Evolutionary conservation across 2,113 vertebrate genomes (phyloP).

Genomic region (Dicaeum eximium): DNA sequence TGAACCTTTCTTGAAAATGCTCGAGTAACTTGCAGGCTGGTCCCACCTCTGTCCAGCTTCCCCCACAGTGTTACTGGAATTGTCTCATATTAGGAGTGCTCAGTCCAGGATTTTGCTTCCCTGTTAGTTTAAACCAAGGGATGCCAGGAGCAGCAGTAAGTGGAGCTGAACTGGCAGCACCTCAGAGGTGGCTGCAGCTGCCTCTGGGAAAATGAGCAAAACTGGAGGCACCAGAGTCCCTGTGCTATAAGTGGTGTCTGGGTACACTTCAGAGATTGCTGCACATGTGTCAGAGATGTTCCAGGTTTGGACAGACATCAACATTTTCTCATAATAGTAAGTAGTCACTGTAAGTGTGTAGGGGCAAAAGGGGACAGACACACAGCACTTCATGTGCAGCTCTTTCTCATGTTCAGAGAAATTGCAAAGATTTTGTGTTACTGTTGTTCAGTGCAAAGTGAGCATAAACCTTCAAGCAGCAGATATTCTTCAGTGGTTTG

Average conservation of each 20-base stretch:
- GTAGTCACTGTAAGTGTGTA: accelerated
- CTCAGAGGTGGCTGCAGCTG: background rate
- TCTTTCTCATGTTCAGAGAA: background rate
- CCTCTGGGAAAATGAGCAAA: background rate
- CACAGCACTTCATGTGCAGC: background rate
- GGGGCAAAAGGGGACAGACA: background rate
- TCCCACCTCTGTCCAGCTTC: background rate
- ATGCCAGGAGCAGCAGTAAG: background rate
- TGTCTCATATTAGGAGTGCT: background rate
- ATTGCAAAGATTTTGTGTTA: background rate
- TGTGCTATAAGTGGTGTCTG: background rate
- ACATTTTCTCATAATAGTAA: background rate
- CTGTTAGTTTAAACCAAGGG: background rate
- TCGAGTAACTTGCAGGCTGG: background rate
- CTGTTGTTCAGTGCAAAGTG: background rate
- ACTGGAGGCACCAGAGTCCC: background rate
- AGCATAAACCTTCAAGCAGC: background rate
- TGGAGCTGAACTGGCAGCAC: background rate
- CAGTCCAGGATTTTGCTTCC: background rate
- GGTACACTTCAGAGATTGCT: background rate
- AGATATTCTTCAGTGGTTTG: background rate
- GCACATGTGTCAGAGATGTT: background rate
- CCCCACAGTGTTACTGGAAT: background rate
- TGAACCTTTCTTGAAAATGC: background rate
- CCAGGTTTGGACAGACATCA: background rate